Conservation (phyloP, 2,888 invertebrate genomes). For the Diploptera punctata region DNA sequence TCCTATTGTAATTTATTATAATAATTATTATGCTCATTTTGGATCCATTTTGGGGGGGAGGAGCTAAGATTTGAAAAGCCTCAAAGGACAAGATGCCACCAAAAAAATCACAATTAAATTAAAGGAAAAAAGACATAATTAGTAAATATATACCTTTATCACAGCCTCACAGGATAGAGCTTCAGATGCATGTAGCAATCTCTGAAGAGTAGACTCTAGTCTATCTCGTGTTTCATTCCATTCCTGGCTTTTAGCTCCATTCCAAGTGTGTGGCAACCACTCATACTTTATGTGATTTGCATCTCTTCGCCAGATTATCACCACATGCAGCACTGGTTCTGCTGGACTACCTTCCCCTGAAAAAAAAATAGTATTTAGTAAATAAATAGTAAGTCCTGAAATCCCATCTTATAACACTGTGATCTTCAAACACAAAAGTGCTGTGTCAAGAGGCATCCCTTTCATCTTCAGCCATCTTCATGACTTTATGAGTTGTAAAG, state of each 20-base stretch:
- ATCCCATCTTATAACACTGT: no score
- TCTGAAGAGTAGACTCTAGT: conserved; percentile 73
- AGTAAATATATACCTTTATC: conserved; percentile 77
- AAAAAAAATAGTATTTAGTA: neutral
- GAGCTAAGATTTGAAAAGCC: no score
- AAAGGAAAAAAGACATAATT: no score
- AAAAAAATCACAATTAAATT: no score
- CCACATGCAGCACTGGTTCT: conserved; percentile 77
- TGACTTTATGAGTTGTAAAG: no score
- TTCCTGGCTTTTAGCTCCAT: conserved; percentile 51
- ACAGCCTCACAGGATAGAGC: conserved; percentile 78
- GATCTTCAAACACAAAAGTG: no score
- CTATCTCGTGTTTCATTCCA: conserved; percentile 76
- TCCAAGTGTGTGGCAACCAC: conserved; percentile 70
- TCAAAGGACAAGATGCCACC: no score
- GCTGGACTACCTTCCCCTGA: conserved; percentile 63
- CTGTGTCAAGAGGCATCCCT: no score
- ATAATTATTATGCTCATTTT: no score
- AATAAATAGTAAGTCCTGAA: neutral
- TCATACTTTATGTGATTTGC: conserved; percentile 88
- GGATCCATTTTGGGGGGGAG: no score
- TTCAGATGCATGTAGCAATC: conserved; percentile 75
- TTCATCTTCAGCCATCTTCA: no score
- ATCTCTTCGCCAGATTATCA: conserved; percentile 90
- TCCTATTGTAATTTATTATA: no score